A percentile compares a stretch with the other conserved stretches of the same genome.
Conservation (phyloP, 2,797 vertebrate genomes). For the Dipus sagitta region DNA sequence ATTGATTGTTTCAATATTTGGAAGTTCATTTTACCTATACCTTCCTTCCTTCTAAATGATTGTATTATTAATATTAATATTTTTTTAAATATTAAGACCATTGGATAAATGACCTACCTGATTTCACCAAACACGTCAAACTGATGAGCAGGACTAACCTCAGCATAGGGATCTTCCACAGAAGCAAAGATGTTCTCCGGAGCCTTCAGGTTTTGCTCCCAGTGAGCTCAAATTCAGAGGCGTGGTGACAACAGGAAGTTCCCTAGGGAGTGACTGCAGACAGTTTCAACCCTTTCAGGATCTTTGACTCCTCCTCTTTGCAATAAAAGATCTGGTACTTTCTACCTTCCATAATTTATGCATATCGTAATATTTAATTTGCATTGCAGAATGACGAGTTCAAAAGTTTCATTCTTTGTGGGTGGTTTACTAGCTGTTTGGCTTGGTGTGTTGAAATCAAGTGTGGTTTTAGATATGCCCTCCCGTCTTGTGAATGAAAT, state of each 20-base stretch:
- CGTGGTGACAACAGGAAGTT: conserved; percentile 86
- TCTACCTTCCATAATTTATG: conserved; percentile 49
- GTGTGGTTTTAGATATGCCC: conserved; percentile 61
- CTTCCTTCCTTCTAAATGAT: conserved; percentile 42
- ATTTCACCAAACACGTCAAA: conserved; percentile 77
- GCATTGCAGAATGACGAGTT: conserved; percentile 79
- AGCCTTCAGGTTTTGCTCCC: conserved; percentile 40
- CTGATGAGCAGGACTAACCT: conserved; percentile 74
- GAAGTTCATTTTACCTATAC: conserved; percentile 14
- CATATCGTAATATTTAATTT: conserved; percentile 60
- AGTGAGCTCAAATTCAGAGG: conserved; percentile 55
- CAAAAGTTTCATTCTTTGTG: conserved; percentile 79
- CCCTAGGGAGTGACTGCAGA: conserved; percentile 64
- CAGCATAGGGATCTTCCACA: conserved; percentile 82
- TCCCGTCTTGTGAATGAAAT: conserved; percentile 70
- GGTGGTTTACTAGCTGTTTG: conserved; percentile 76
- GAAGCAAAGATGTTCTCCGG: neutral
- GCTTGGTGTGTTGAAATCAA: conserved; percentile 81
- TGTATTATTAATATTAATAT: neutral
- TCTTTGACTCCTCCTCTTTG: conserved; percentile 81
- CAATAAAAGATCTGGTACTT: conserved; percentile 81
- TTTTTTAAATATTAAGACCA: neutral
- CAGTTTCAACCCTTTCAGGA: conserved; percentile 68
- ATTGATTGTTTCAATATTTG: conserved; percentile 20
- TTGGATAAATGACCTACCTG: conserved; percentile 83